Evolutionary conservation across 2,113 vertebrate species (phyloP), one percentile per base, ranked within the genome.

Genomic region (Diadophis punctatus): DNA sequence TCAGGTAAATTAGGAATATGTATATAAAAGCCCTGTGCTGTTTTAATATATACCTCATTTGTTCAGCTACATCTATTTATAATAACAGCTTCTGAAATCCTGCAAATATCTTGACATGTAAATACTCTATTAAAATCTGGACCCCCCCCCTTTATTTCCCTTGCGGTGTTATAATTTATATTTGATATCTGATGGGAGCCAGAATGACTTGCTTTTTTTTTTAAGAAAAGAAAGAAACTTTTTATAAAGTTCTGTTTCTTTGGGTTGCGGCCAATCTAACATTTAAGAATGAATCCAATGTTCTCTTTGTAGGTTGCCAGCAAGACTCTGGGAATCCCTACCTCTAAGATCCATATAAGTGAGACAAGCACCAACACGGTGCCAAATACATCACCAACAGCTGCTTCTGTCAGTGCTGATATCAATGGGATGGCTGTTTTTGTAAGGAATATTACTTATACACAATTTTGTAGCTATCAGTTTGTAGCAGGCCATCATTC

Each of bases 311-410:
- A 99, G 99, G 98, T 99, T 88, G 99, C 99, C 94, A 98, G 99
- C 97, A 97, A 95, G 86, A 96, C 97, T 56, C 97, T 99, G 94
- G 98, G 97, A 56, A 97, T 99, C 46, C 97, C 98, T 49, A 97
- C 90, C 49, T 98, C 98, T 88, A 98, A 98, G 97, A 98, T 99
- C 90, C 96, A 98, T 95, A 98, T 99, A 97, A 98, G 98, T 2
- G 99, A 99, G 97, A 99, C 99, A 0, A 99, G 99, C 97, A 99
- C 99, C n/a, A 98, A 97, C 94, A 99, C 99, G 0, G 99, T 99
- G 12, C 98, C 99, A 74, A 99, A 99, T 86, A 97, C 98, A 11
- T 99, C 99, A 86, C 98, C 99, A 0, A 99, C 99, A 0, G 99
- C 99, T 0, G 99, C 99, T 23, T 99, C 99, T 0, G 98, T 97